Base-by-base conservation (phyloP, 2,888 invertebrate genomes). In the Sarcophaga variegata region DNA sequence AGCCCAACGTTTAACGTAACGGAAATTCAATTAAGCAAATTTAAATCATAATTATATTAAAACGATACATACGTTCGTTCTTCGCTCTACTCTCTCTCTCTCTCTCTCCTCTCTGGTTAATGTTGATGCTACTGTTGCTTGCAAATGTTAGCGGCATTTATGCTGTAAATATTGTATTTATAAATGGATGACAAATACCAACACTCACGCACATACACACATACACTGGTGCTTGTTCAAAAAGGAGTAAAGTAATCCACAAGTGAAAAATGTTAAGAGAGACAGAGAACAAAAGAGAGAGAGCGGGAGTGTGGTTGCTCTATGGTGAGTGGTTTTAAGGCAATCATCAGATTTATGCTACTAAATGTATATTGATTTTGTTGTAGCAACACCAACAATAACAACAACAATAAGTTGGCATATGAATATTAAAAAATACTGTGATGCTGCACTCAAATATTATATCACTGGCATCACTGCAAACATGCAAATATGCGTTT, bases 1-100 rank as follows among this genome's bases (percentile, higher is more conserved):
- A 70, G 76, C 45, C 59, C 59, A 45, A 60, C 67, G 27, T 62
- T 37, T 77, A 49, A 27, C 54, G 25, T 45, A 70, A 71, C 70
- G 81, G 84, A 84, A 79, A 87, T 87, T 87, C 87, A 87, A 87
- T 87, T 87, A 87, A 83, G 87, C 84, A 84, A 83, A 87, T 87
- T 87, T 84, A 87, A 84, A 87, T 83, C 81, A 87, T 81, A 87
- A 87, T 87, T 81, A 79, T 79, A 81, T 84, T 87, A 87, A 47
- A 54, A 54, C 54, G 54, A 54, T 14, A 5, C 54, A 3, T 54
- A 17, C 54, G 54, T 14, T 54, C 54, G 14, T 3, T 54, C 17
- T 14, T 54, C 17, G 8, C 17, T 54, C 5, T 14, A 5, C 17
- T 54, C 17, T 54, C 5, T 12, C 14, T 54, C 2, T 49, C 14